Base-by-base conservation (phyloP, 2,113 vertebrate genomes). In the Baryphthengus martii region DNA sequence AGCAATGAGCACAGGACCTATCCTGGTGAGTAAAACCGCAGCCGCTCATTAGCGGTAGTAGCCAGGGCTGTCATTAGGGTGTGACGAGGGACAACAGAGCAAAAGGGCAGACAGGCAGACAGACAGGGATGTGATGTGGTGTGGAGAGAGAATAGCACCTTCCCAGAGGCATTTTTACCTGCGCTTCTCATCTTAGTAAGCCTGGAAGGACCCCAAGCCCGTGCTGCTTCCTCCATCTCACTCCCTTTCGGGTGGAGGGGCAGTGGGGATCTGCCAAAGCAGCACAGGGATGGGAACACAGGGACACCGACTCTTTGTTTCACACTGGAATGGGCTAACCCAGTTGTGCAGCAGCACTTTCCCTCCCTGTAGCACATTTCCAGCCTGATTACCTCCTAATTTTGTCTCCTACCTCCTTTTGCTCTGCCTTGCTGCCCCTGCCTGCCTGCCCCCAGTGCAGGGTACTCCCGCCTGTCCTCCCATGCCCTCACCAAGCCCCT, bases 241-340 rank as follows among this genome's bases (percentile, higher is more conserved):
- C 18, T 58, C 28, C 35, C 4, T 1, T 25, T 4, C 6, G 24
- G 39, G 18, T 6, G 6, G 49, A 52, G 24, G 28, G 20, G 24
- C 59, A n/a, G 6, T 0, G 0, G 42, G 24, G 17, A 26, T 86
- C 35, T n/a, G 12, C 21, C 66, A 33, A 20, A 88, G 44, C n/a
- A 10, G 20, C 2, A 8, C 11, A 9, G 58, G 31, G 24, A 50
- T 0, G 6, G 20, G 33, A 17, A 61, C 3, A 49, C 0, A 4
- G 59, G 35, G 55, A 55, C 44, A 20, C 56, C 4, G 3, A 33
- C 37, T 11, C 77, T 21, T 42, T 49, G 39, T 31, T 23, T 76
- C 8, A 2, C 23, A 11, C 2, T 10, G 1, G 13, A 80, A 16
- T 4, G 8, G 35, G 19, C n/a, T 70, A 61, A 70, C 71, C 33